Evolutionary conservation across 2,888 invertebrate species (phyloP).

Genomic region (Seira ritae): DNA sequence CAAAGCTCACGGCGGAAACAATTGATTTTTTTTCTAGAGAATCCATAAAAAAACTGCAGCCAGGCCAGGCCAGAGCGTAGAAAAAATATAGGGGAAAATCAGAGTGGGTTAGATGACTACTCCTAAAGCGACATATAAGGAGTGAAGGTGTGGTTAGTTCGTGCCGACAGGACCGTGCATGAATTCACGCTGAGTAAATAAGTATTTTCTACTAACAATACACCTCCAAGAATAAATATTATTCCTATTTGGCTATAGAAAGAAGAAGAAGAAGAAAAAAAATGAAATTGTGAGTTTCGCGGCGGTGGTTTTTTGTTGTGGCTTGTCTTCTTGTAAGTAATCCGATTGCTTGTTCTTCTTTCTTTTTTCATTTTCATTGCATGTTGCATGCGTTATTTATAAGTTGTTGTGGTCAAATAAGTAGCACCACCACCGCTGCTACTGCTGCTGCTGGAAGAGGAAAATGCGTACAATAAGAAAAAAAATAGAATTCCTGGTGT

Average conservation of each 20-base stretch:
- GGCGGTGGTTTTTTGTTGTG: slow-evolving; percentile 11
- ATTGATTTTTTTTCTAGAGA: neutral
- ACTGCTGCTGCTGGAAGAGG: neutral
- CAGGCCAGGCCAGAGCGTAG: neutral
- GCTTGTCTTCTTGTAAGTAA: slow-evolving; percentile 9
- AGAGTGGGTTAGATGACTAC: neutral
- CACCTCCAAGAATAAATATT: no score
- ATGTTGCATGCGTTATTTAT: slow-evolving; percentile 32
- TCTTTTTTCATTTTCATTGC: slow-evolving; percentile 20
- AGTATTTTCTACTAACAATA: slow-evolving; percentile 18
- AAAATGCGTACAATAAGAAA: slow-evolving; percentile 17
- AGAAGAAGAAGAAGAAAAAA: neutral
- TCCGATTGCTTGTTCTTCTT: slow-evolving; percentile 13
- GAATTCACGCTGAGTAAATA: slow-evolving; percentile 19
- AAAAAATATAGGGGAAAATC: slow-evolving; percentile 11
- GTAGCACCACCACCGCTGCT: slow-evolving; percentile 1
- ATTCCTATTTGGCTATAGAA: slow-evolving; percentile 13
- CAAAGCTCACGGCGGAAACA: neutral
- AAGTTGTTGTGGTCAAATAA: slow-evolving; percentile 24
- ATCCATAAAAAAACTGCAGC: slow-evolving; percentile 14
- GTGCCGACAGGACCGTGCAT: slow-evolving; percentile 18
- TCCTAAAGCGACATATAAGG: no score
- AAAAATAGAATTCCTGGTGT: neutral
- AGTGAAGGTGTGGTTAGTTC: slow-evolving; percentile 16
- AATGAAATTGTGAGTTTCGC: neutral